Conservation (phyloP, 2,797 vertebrate species). For the Lepidocolaptes lacrymiger region DNA sequence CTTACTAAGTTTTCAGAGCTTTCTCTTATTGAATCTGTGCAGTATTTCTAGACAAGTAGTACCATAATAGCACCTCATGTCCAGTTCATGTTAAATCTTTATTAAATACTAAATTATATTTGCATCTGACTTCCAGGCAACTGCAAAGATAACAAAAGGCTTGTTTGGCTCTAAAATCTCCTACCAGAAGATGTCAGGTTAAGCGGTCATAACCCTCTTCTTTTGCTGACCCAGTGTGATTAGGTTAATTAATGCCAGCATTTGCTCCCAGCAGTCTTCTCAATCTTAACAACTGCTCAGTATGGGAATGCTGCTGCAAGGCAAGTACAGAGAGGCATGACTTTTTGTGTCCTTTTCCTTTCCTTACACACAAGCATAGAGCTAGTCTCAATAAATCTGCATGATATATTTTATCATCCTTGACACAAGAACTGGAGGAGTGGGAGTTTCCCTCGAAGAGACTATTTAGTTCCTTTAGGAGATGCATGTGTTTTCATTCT, state of each 20-base stretch:
- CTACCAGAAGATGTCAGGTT: not conserved
- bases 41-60: not conserved
- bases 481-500: slow-evolving; percentile 10
- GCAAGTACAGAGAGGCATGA: not conserved
- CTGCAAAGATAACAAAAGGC: not conserved
- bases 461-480: not conserved
- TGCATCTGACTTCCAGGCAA: not conserved
- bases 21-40: not conserved
- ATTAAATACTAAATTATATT: not conserved
- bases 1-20: not conserved
- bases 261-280: not conserved
- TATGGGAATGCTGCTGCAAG: not conserved
- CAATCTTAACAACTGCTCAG: not conserved
- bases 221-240: not conserved
- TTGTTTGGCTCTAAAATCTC: not conserved
- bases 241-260: slow-evolving; percentile 27
- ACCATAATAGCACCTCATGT: not conserved
- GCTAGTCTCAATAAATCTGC: not conserved
- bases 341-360: slow-evolving; percentile 1
- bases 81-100: not conserved
- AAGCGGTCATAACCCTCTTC: not conserved
- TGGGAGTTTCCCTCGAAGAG: not conserved
- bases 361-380: not conserved
- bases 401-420: slow-evolving; percentile 8
- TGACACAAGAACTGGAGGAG: not conserved